Conservation (phyloP, 2,888 invertebrate species). For the Chloromyia formosa region DNA sequence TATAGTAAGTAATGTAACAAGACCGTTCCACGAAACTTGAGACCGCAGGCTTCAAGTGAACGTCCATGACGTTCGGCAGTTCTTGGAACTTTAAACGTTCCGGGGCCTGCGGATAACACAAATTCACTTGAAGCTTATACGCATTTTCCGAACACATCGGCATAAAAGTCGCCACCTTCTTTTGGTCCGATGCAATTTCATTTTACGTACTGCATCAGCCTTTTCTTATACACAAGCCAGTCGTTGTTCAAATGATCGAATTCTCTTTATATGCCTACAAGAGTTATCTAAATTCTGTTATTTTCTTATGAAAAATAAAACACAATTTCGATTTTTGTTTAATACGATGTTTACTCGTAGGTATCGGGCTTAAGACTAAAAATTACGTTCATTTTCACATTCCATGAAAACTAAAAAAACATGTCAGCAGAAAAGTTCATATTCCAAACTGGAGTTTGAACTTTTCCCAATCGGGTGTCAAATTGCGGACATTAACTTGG, state of each 20-base stretch:
- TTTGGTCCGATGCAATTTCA: conserved; percentile 9
- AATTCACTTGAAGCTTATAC: conserved; percentile 2
- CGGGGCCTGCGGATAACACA: conserved; percentile 19
- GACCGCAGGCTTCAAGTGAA: conserved; percentile 23
- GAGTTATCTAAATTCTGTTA: too few species aligned
- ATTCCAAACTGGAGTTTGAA: too few species aligned
- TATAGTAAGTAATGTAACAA: too few species aligned
- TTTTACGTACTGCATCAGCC: conserved; percentile 30
- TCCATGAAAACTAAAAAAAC: too few species aligned
- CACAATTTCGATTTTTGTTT: too few species aligned
- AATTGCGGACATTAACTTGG: too few species aligned
- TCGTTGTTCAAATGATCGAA: conserved; percentile 13
- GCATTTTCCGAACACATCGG: background rate
- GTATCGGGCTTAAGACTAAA: too few species aligned
- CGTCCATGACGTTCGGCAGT: background rate
- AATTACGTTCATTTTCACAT: too few species aligned
- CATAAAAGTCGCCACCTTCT: conserved; percentile 3
- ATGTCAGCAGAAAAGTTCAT: too few species aligned
- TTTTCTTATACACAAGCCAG: conserved; percentile 9
- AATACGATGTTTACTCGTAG: too few species aligned
- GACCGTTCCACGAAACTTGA: conserved; percentile 44
- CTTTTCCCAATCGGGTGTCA: too few species aligned
- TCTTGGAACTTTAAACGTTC: background rate
- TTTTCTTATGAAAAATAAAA: too few species aligned
- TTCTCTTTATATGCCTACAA: conserved; percentile 14